phyloP scores from a whole-genome alignment of 2,797 vertebrate genomes.

The Rhinogobio ventralis region DNA sequence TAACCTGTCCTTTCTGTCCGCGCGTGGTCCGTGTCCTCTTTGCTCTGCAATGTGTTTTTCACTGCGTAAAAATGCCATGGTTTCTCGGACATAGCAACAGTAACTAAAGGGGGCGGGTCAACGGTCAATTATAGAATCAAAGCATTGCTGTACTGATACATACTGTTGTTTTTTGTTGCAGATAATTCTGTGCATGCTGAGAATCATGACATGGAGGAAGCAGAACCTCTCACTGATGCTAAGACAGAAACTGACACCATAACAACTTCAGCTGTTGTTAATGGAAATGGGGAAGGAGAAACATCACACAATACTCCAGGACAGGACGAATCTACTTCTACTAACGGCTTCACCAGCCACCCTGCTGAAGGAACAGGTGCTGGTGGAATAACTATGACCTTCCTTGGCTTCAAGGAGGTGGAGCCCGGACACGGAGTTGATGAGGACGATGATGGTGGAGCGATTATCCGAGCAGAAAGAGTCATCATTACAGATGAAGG shows the following conservation, averaged over 20 bases:
- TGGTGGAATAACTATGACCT: slow-evolving; percentile 44
- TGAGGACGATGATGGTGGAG: slow-evolving; percentile 64
- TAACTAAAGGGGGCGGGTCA: no score
- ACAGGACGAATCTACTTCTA: slow-evolving; percentile 34
- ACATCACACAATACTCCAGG: slow-evolving; percentile 14
- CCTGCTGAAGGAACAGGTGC: slow-evolving; percentile 32
- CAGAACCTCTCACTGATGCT: slow-evolving; percentile 1
- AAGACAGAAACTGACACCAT: slow-evolving; percentile 2
- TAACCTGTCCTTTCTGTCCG: no score
- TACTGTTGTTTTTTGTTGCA: slow-evolving; percentile 13
- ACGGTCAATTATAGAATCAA: background rate
- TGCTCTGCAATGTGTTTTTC: no score
- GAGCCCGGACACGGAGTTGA: slow-evolving; percentile 48
- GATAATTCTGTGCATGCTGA: slow-evolving; percentile 22
- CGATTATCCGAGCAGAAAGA: slow-evolving; percentile 76
- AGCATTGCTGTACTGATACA: background rate
- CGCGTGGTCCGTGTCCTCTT: no score
- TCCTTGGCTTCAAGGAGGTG: slow-evolving; percentile 57
- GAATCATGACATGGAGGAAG: background rate
- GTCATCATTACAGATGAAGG: slow-evolving; percentile 78
- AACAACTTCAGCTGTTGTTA: slow-evolving; percentile 54
- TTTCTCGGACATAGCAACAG: no score
- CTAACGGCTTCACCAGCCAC: slow-evolving; percentile 52
- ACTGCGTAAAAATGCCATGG: no score
- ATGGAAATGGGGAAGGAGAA: slow-evolving; percentile 56